These are phyloP conservation scores for Coptodon rendalli DNA, from an alignment of 2,113 vertebrate genomes.

Conservation along the genomic window DNA sequence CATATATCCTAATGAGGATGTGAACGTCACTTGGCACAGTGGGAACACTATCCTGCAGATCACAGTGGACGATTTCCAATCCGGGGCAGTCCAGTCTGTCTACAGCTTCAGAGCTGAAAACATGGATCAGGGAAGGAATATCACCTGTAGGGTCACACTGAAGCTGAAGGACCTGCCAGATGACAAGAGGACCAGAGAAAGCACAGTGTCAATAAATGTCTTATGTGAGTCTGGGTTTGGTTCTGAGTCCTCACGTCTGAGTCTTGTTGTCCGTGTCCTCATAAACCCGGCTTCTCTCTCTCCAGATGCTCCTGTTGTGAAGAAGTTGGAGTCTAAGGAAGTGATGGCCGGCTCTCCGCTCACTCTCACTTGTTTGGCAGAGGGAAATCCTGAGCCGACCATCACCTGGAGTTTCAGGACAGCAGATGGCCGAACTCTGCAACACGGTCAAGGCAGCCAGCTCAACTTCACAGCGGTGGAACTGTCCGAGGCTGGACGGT, in stretches of 20 bases:
- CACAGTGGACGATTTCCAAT: neutral
- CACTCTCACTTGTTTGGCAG: conserved; percentile 31
- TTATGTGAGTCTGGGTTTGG: conserved; percentile 49
- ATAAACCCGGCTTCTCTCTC: neutral
- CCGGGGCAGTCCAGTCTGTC: neutral
- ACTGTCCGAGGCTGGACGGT: conserved; percentile 25
- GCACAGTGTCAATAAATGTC: conserved; percentile 8
- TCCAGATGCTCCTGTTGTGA: conserved; percentile 46
- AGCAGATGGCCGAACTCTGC: neutral
- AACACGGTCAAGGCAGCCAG: neutral
- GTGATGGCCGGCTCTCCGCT: conserved; percentile 10
- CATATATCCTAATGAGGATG: conserved; percentile 21
- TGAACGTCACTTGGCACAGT: conserved; percentile 49
- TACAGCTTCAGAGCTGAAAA: conserved; percentile 25
- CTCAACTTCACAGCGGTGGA: neutral
- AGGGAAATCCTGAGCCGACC: conserved; percentile 44
- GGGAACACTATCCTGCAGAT: conserved; percentile 10
- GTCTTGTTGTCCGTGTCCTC: neutral
- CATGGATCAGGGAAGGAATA: neutral
- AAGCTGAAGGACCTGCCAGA: conserved; percentile 5
- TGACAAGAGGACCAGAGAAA: conserved; percentile 26
- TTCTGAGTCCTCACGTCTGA: neutral
- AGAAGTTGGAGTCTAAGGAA: neutral
- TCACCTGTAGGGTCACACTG: conserved; percentile 60
- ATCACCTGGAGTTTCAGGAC: conserved; percentile 45